A percentile compares a stretch with the other conserved stretches of the same genome.
These are phyloP conservation scores for Drosophila demipolita DNA, from an alignment of 2,888 invertebrate genomes.

Conservation along the genomic window DNA sequence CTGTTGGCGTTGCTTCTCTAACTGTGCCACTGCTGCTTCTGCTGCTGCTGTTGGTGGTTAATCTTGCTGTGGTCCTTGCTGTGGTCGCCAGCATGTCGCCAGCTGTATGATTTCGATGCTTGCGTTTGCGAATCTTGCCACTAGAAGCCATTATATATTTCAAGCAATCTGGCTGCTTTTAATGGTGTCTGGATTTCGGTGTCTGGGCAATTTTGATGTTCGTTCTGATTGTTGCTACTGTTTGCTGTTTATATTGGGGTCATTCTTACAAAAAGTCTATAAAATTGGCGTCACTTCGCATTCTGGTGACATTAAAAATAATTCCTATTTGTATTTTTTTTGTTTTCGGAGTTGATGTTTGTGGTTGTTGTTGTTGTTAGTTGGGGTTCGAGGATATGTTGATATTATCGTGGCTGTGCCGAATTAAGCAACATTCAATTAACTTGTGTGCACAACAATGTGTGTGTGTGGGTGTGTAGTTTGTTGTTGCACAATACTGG, in stretches of 20 bases:
- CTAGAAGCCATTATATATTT: constrained; percentile 49
- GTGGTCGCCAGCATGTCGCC: constrained; percentile 63
- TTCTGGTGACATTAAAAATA: constrained; percentile 38
- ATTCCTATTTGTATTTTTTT: constrained; percentile 2
- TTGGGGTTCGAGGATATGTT: constrained; percentile 49
- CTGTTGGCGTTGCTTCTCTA: constrained; percentile 12
- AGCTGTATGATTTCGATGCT: constrained; percentile 62
- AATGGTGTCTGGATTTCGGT: constrained; percentile 50
- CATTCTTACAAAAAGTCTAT: constrained; percentile 72
- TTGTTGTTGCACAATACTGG: constrained; percentile 45
- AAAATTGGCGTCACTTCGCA: constrained; percentile 69
- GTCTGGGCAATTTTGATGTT: constrained; percentile 22
- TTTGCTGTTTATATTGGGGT: constrained; percentile 2
- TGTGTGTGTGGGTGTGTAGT: constrained; percentile 16
- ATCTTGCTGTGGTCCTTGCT: constrained; percentile 7
- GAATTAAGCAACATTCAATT: constrained; percentile 55
- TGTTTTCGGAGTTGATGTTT: constrained; percentile 12
- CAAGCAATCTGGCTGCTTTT: constrained; percentile 49
- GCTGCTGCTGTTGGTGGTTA: constrained; percentile 11
- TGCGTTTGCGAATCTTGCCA: constrained; percentile 69
- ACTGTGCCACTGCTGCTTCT: constrained; percentile 1
- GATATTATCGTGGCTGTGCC: constrained; percentile 54
- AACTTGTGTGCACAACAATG: constrained; percentile 24
- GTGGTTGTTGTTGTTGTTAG: constrained; percentile 11
- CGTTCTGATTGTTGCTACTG: constrained; percentile 14